Evolutionary conservation across 1,140 invertebrate genomes (phyloP), one percentile per base, ranked within the genome.

Genomic region (Dreissena rostriformis): DNA sequence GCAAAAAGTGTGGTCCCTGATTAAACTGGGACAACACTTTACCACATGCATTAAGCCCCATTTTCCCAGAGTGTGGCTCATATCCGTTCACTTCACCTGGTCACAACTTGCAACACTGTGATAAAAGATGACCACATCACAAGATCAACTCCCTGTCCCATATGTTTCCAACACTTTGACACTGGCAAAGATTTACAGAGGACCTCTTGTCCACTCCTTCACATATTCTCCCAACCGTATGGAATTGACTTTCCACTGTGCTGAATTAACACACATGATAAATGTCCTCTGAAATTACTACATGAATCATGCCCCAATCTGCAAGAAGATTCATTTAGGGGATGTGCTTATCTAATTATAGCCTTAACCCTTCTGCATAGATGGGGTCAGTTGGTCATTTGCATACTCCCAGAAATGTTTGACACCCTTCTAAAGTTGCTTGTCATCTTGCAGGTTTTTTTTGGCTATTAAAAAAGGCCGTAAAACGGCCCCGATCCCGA

Each of bases 231-330:
- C 57, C 17, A 61, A 61, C 17, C 57, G 11, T 61, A 24, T 24
- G 22, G 11, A 61, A 61, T 19, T 61, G 57, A 61, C 57, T 24
- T 24, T 61, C 39, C 17, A 52, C 29, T 53, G 70, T 26, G 70
- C 22, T 57, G 29, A 67, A 79, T 79, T 79, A 79, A 79, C 77
- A 57, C n/a, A 71, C 19, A 51, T 53, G 68, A 79, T 79, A 70
- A 79, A 79, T 79, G 70, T 79, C 29, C 39, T 29, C 66, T 53
- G 28, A 66, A 71, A 57, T 71, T 29, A 39, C 68, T 49, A 39
- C 26, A 71, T 19, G 49, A 71, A 39, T 71, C 68, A 39, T 71
- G 10, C 28, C 19, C 26, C 26, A 71, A 39, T 71, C 49, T 49
- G 49, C 68, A 61, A 61, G 57, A n/a, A 61, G 12, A 61, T n/a